These are phyloP conservation scores for Dicycla oo DNA, from an alignment of 2,888 invertebrate genomes.

Conservation along the genomic window DNA sequence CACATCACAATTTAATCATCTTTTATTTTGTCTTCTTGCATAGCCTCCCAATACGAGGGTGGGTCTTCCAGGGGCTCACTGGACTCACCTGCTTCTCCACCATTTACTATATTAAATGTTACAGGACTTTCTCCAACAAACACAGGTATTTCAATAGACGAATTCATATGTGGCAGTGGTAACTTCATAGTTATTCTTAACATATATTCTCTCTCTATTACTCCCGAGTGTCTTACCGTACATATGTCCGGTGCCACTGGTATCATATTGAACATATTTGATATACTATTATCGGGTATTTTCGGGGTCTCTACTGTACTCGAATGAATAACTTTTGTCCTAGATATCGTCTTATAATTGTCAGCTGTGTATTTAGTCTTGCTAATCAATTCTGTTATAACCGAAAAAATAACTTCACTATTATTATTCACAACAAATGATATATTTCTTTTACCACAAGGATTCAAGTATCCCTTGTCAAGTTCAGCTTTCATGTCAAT, in stretches of 20 bases:
- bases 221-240: conserved; percentile 48
- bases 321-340: conserved; percentile 10
- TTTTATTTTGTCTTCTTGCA: conserved; percentile 28
- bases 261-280: conserved; percentile 44
- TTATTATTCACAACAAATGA: conserved; percentile 37
- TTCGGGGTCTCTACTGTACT: conserved; percentile 32
- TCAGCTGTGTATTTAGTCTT: conserved; percentile 19
- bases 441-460: conserved; percentile 31
- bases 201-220: conserved; percentile 44
- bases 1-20: neutral
- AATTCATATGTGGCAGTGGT: conserved; percentile 51
- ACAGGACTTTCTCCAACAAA: conserved; percentile 43
- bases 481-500: conserved; percentile 25
- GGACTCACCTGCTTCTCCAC: neutral
- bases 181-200: conserved; percentile 46
- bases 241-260: conserved; percentile 26
- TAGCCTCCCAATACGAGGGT: conserved; percentile 37
- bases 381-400: conserved; percentile 34
- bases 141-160: conserved; percentile 41
- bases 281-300: conserved; percentile 34
- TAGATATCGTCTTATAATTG: neutral
- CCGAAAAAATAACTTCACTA: conserved; percentile 17
- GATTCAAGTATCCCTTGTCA: conserved; percentile 34
- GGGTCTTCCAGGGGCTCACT: conserved; percentile 1
- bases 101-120: neutral